A percentile compares a stretch with the other conserved stretches of the same genome.
These are phyloP conservation scores for Oenanthe oenanthe DNA, from an alignment of 2,113 vertebrate species.

Conservation along the genomic window DNA sequence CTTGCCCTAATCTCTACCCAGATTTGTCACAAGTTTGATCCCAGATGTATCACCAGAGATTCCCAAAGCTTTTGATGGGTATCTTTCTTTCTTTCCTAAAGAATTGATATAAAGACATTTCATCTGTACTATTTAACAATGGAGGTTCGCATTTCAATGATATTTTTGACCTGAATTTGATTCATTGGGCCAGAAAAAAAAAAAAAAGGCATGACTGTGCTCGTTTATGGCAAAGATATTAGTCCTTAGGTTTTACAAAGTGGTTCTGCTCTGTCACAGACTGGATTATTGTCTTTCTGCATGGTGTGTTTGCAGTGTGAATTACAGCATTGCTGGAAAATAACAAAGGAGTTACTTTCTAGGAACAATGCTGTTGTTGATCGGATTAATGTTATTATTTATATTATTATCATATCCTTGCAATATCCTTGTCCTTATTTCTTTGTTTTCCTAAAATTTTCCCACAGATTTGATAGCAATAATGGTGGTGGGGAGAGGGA, in stretches of 20 bases:
- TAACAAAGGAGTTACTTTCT: not conserved
- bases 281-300: not conserved
- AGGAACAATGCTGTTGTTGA: not conserved
- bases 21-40: not conserved
- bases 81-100: not conserved
- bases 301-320: not conserved
- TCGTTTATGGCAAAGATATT: not conserved
- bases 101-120: not conserved
- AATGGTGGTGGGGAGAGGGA: fast-evolving
- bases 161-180: not conserved
- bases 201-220: not conserved
- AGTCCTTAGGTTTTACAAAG: not conserved
- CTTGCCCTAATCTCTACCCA: not conserved
- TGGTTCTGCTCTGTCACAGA: not conserved
- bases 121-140: not conserved
- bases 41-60: not conserved
- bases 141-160: not conserved
- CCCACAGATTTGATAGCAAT: not conserved
- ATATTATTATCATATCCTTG: not conserved
- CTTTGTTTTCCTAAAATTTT: not conserved
- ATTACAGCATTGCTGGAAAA: not conserved
- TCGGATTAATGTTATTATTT: not conserved
- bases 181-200: not conserved
- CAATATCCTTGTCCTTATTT: not conserved
- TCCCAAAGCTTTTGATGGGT: not conserved